phyloP scores from a whole-genome alignment of 2,888 invertebrate genomes.

The Volucella zonaria region DNA sequence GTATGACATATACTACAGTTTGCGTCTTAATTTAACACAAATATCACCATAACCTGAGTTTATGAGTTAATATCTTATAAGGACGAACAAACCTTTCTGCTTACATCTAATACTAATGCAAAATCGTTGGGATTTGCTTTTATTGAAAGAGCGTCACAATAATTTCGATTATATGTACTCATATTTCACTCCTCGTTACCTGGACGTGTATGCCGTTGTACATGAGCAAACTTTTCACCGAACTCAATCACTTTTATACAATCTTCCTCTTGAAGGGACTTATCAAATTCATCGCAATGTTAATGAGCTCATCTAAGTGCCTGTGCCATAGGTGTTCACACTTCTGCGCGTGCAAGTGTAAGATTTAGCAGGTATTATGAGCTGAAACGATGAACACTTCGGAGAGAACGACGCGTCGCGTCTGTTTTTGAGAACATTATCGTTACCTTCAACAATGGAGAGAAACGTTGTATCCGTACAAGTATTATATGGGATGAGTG shows the following conservation, averaged over 20 bases:
- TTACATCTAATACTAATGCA: too few species aligned
- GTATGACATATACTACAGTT: too few species aligned
- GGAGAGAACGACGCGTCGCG: not conserved
- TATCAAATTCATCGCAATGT: slow-evolving; percentile 17
- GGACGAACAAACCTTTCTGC: too few species aligned
- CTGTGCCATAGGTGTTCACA: not conserved
- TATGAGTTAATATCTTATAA: too few species aligned
- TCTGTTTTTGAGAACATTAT: slow-evolving; percentile 1
- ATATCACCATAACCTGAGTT: too few species aligned
- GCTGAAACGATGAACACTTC: not conserved
- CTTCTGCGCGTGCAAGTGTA: not conserved
- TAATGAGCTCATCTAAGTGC: not conserved
- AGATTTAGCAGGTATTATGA: not conserved
- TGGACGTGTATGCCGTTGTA: not conserved
- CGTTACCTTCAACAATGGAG: not conserved
- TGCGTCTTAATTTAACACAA: too few species aligned
- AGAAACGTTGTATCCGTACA: not conserved
- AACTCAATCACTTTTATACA: slow-evolving; percentile 8
- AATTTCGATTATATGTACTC: not conserved
- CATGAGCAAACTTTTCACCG: not conserved
- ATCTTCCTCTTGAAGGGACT: slow-evolving; percentile 1
- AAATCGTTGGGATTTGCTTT: not conserved
- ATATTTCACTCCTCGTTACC: slow-evolving; percentile 11
- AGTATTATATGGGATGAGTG: slow-evolving; percentile 14
- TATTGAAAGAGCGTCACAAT: not conserved